A percentile compares a stretch with the other conserved stretches of the same genome.
These are phyloP conservation scores for Chroicocephalus ridibundus DNA, from an alignment of 2,113 vertebrate genomes.

Conservation along the genomic window DNA sequence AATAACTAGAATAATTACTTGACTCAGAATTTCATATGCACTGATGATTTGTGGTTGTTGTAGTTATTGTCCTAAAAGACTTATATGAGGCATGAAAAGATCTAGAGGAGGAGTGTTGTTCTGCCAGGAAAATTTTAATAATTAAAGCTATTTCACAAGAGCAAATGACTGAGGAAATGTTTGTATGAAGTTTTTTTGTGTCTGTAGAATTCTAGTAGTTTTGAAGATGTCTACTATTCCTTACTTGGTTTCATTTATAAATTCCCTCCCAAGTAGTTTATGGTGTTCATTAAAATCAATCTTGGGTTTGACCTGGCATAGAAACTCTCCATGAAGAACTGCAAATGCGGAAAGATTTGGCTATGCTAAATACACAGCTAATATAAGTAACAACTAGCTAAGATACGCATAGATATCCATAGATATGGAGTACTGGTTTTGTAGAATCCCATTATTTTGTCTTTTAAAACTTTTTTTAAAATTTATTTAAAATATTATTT, in stretches of 20 bases:
- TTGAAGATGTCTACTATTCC: not conserved
- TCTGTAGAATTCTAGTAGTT: not conserved
- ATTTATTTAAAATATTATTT: not conserved
- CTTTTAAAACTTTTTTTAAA: not conserved
- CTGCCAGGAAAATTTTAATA: constrained; percentile 22
- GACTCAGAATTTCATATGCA: not conserved
- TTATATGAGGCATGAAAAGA: not conserved
- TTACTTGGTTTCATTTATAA: constrained; percentile 4
- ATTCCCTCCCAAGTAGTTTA: constrained; percentile 19
- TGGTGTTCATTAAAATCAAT: not conserved
- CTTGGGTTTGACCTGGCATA: not conserved
- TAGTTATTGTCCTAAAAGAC: not conserved
- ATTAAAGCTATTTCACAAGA: constrained; percentile 38
- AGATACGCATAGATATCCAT: not conserved
- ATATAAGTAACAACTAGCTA: not conserved
- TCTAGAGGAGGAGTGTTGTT: not conserved
- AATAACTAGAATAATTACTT: not conserved
- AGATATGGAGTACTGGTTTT: not conserved
- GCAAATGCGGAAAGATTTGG: not conserved
- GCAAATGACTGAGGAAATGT: not conserved
- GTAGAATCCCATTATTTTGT: not conserved
- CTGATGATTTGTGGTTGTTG: not conserved
- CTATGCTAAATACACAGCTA: not conserved
- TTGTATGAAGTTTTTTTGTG: not conserved
- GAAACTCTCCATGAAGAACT: not conserved